Evolutionary conservation across 2,888 invertebrate species (phyloP).

Genomic region (Thera britannica): DNA sequence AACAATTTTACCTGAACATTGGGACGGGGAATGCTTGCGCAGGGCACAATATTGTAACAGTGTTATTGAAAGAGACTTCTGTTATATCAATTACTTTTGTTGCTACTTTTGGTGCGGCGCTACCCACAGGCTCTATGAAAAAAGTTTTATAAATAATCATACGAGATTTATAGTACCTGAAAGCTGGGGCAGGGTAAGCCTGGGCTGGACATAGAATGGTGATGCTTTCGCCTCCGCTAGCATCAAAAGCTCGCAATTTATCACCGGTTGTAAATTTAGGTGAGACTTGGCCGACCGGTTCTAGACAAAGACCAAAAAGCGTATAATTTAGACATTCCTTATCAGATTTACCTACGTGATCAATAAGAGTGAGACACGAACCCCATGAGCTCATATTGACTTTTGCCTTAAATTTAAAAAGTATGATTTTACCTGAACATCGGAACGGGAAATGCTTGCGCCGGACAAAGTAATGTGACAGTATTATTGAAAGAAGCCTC

Average conservation of each 20-base stretch:
- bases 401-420: neutral
- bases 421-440: conserved; percentile 85
- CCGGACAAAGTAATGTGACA: conserved; percentile 80
- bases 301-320: conserved; percentile 63
- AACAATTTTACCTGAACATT: conserved; percentile 86
- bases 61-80: conserved; percentile 63
- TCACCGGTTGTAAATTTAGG: conserved; percentile 87
- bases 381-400: neutral
- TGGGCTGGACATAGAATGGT: conserved; percentile 90
- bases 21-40: conserved; percentile 88
- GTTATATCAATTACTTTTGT: conserved; percentile 81
- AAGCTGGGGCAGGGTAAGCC: conserved; percentile 89
- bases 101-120: conserved; percentile 88
- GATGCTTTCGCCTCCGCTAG: conserved; percentile 75
- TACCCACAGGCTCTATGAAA: conserved; percentile 88
- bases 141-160: conserved; percentile 28
- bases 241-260: conserved; percentile 87
- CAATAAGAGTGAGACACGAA: conserved; percentile 82
- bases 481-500: conserved; percentile 65
- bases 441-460: conserved; percentile 86
- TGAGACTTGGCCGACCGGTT: conserved; percentile 88
- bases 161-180: conserved; percentile 75
- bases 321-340: conserved; percentile 25
- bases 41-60: conserved; percentile 84
- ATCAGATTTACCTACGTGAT: conserved; percentile 84